Evolutionary conservation across 1,140 invertebrate species (phyloP), one percentile per base, ranked within the genome.

Genomic region (Diprion similis): DNA sequence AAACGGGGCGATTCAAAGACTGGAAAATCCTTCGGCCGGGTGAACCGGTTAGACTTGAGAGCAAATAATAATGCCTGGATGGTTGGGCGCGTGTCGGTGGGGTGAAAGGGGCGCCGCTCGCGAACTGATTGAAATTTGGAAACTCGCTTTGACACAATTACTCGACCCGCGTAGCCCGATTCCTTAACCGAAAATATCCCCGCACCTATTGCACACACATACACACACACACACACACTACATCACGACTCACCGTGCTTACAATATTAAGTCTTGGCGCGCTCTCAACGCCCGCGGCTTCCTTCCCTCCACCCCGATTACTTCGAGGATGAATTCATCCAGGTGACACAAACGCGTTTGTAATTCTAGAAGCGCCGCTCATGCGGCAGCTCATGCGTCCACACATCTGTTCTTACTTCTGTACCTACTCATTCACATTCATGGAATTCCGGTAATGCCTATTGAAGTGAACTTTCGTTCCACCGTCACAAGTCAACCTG

Each of bases 51-150:
- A 81, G 81, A 83, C 85, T 87, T 82, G 83, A 87, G 85, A 87
- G 86, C 85, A 87, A 87, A 87, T 87, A 87, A 86, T 87, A 87
- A 87, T 88, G 87, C 85, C 82, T 87, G 82, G 84, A 87, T 87
- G 86, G 78, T 87, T 87, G 83, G 83, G 81, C 80, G 80, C 75
- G 73, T 67, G 71, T 47, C 70, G 48, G 72, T 37, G 67, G 77
- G 76, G 78, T 74, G 76, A 71, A 78, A 78, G 79, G 80, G 78
- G 74, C 68, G 71, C 71, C 70, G 70, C 67, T 75, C 82, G 81
- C 51, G 51, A 59, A 59, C 51, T 86, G 86, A 88, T 88, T 88
- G 86, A 87, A 88, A 87, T 88, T 86, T 86, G 81, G 82, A 80
- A 83, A 88, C 79, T 84, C 80, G 81, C 87, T 88, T 88, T 87